Evolutionary conservation across 2,888 invertebrate genomes (phyloP), one percentile per base, ranked within the genome.

Genomic region (Melikaiella ostensackeni): DNA sequence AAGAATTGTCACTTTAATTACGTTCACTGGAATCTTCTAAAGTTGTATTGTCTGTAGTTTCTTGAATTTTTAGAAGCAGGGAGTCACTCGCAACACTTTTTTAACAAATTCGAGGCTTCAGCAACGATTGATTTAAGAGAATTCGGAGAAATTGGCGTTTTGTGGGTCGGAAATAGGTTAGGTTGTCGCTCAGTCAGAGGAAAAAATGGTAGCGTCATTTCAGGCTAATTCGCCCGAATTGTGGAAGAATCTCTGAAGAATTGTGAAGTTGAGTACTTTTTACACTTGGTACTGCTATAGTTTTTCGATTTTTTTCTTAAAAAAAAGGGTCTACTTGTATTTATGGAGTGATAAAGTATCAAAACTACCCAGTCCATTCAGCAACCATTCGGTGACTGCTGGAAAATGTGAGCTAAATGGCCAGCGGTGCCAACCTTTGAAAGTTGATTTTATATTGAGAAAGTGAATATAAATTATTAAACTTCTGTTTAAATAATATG

Each of bases 351-450:
- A 30, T 27, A 59, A 27, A 33, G n/a, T 70, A 70, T 70, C 6
- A 13, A 70, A 46, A 46, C 30, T 11, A 27, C 30, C 66, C 42
- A 66, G 27, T 46, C 42, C 66, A 46, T 70, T 70, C 30, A 50
- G 50, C 33, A 33, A 50, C 70, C 70, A 70, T 66, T 70, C 50
- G 30, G 70, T 70, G 70, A 70, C 70, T 24, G 59, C 70, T 24
- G 59, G 59, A 59, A 30, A 70, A 70, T 50, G 50, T 19, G 19
- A 42, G 21, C 7, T 16, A 64, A 42, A 42, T 27, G 9, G 9
- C 2, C 70, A 30, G n/a, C 9, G 19, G 19, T 6, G 11, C 50
- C 50, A 70, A 70, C 13, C 7, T n/a, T 11, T 16, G 27, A 50
- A 70, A 42, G 3, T 38, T 24, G 19, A 35, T n/a, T 35, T 8